phyloP scores from a whole-genome alignment of 2,113 vertebrate species.

The Tachysurus vachellii region DNA sequence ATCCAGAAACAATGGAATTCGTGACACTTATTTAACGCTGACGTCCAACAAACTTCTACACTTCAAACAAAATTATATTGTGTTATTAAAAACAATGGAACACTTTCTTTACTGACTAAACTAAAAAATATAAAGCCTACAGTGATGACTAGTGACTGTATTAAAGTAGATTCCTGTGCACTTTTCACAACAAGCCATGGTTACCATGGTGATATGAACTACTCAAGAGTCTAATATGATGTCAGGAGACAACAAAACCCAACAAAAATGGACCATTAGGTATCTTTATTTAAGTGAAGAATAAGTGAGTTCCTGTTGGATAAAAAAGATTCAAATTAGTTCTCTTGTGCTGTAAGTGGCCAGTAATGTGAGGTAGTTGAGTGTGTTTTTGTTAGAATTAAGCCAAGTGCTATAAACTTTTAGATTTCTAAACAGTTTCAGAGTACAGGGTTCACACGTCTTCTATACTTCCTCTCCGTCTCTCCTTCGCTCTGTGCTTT shows the following conservation, averaged over 20 bases:
- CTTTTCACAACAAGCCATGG: background rate
- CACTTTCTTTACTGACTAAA: too few relatives aligned
- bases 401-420: background rate
- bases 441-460: background rate
- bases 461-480: background rate
- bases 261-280: background rate
- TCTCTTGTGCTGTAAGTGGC: background rate
- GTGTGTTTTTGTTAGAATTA: background rate
- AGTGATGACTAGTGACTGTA: background rate
- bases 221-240: background rate
- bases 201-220: background rate
- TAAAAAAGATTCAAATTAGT: background rate
- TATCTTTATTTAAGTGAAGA: background rate
- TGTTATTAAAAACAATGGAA: too few relatives aligned
- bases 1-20: background rate
- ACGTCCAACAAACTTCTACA: background rate
- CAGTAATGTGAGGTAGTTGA: background rate
- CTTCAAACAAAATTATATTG: background rate
- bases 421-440: background rate
- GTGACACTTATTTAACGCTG: too few relatives aligned
- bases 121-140: background rate
- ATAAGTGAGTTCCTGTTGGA: background rate
- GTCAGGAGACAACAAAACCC: background rate
- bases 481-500: constrained; percentile 19
- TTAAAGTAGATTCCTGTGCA: background rate